Evolutionary conservation across 2,888 invertebrate species (phyloP).

Genomic region (Meiosimyza decipiens): DNA sequence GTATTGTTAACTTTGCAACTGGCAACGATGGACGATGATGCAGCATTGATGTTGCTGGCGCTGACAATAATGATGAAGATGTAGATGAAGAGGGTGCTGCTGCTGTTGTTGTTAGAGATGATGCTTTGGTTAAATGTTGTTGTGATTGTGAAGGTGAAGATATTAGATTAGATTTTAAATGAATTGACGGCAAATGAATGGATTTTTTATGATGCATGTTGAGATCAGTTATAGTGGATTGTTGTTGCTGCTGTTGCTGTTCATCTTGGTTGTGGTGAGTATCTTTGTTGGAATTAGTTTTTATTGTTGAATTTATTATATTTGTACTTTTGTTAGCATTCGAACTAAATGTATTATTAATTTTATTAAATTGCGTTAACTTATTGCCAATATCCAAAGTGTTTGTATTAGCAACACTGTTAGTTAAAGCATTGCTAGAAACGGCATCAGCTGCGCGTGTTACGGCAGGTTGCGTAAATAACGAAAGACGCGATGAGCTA

Average conservation of each 20-base stretch:
- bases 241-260: slow-evolving; percentile 13
- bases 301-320: slow-evolving; percentile 39
- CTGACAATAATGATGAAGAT: slow-evolving; percentile 40
- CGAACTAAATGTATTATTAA: slow-evolving; percentile 20
- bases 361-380: slow-evolving; percentile 24
- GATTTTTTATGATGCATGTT: slow-evolving; percentile 10
- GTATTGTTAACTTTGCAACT: slow-evolving; percentile 59
- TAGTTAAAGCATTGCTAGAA: neutral
- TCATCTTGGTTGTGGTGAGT: slow-evolving; percentile 12
- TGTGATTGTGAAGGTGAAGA: slow-evolving; percentile 35
- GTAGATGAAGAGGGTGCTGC: slow-evolving; percentile 40
- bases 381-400: slow-evolving; percentile 16
- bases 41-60: slow-evolving; percentile 40
- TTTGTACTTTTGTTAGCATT: slow-evolving; percentile 35
- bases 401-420: neutral
- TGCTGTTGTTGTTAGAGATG: slow-evolving; percentile 51
- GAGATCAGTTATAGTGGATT: slow-evolving; percentile 40
- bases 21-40: slow-evolving; percentile 63
- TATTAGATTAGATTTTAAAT: slow-evolving; percentile 23
- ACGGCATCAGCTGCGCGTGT: slow-evolving; percentile 1
- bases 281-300: slow-evolving; percentile 43
- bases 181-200: slow-evolving; percentile 25
- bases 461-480: slow-evolving; percentile 57
- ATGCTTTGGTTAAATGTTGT: slow-evolving; percentile 43
- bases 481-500: slow-evolving; percentile 62